These are phyloP conservation scores for Trochalopteron elliotii DNA, from an alignment of 2,113 vertebrate genomes.

Conservation along the genomic window DNA sequence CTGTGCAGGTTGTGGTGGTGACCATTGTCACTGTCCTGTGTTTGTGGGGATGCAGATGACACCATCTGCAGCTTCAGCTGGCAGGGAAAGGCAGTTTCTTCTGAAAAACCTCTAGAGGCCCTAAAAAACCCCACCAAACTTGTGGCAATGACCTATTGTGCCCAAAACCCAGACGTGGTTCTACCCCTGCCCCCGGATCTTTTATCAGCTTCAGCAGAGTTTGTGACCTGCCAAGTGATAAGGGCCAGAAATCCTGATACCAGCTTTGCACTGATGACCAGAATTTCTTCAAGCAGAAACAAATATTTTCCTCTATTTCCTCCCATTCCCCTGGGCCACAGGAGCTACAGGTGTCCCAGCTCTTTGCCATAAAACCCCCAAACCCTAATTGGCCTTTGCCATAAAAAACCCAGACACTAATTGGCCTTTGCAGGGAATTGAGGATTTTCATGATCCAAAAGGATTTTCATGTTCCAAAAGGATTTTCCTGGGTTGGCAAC, in stretches of 20 bases:
- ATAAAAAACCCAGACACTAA: accelerated
- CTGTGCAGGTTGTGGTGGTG: neutral
- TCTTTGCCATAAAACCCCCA: neutral
- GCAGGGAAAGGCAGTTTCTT: neutral
- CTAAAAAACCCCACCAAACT: neutral
- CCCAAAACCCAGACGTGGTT: neutral
- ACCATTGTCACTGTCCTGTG: accelerated
- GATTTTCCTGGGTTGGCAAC: neutral
- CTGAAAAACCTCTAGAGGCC: neutral
- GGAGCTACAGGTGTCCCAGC: neutral
- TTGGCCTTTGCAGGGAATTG: neutral
- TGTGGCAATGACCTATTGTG: neutral
- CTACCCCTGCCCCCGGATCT: neutral
- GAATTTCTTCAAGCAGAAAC: neutral
- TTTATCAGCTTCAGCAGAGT: neutral
- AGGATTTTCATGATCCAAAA: neutral
- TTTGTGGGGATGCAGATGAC: neutral
- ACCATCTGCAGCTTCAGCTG: neutral
- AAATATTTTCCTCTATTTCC: neutral
- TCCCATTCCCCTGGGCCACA: neutral
- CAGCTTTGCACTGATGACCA: neutral
- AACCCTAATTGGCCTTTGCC: accelerated
- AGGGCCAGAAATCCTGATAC: neutral
- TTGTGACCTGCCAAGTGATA: neutral
- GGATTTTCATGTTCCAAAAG: neutral